Base-by-base conservation (phyloP, 2,888 invertebrate genomes). In the Aleiodes testaceus region DNA sequence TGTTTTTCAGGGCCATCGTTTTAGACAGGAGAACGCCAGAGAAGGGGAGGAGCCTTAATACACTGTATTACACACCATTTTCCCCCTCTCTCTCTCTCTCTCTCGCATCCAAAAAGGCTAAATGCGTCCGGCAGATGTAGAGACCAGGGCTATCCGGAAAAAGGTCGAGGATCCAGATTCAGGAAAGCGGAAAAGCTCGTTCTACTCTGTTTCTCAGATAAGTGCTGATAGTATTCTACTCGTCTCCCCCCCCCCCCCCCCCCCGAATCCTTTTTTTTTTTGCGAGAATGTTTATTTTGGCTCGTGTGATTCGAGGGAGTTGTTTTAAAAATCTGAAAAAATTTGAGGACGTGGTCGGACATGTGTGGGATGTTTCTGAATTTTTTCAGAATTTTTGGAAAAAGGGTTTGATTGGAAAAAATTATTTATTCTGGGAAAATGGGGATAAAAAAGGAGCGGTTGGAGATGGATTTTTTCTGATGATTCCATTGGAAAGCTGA, bases 121-220 rank as follows among this genome's bases (percentile, higher is more conserved):
- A 45, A 63, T 18, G n/a, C 47, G 22, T 63, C 63, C 63, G 63
- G 30, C 22, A 47, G 69, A 45, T 42, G 26, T 45, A 20, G 65
- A 20, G 36, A 11, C 36, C 36, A 36, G 45, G 1, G n/a, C 30
- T 22, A 18, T 59, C 59, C 59, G 59, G 59, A 59, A 59, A 42
- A 63, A 63, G 63, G n/a, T 20, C 22, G 63, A 45, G 22, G 14
- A 63, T 55, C 26, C 55, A 63, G 66, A 74, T 22, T 66, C 65
- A 67, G 16, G 65, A 67, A 59, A 70, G 66, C 66, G 70, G 72
- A 72, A 76, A 74, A 75, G 73, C 70, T 75, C 70, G 72, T 77
- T 77, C 71, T 69, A 68, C 75, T 61, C 69, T 76, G 73, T 67
- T 76, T 74, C 66, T 66, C 67, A 67, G 61, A 70, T 75, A 77